Percentiles rank a stretch among this genome's conserved stretches.
phyloP scores from a whole-genome alignment of 2,888 invertebrate genomes.

The Maniola hyperantus region DNA sequence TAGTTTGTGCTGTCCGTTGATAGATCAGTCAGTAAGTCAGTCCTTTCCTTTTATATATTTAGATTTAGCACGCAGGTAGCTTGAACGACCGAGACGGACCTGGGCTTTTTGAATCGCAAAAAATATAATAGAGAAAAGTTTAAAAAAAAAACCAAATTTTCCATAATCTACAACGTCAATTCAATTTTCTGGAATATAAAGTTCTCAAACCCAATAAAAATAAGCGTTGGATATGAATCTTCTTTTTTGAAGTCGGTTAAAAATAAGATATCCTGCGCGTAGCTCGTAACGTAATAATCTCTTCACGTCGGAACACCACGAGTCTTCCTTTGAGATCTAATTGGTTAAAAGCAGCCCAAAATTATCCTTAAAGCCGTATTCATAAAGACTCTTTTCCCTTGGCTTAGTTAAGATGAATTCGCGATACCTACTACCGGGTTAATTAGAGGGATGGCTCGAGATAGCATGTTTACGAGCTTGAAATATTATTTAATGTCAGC shows the following conservation, averaged over 20 bases:
- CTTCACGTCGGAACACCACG: conserved; percentile 5
- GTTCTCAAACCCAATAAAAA: too few relatives aligned
- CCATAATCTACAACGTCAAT: too few relatives aligned
- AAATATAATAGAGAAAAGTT: too few relatives aligned
- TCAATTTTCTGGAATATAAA: too few relatives aligned
- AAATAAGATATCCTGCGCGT: neutral
- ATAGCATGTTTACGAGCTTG: conserved; percentile 25
- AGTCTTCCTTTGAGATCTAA: conserved; percentile 5
- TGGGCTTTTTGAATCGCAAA: too few relatives aligned
- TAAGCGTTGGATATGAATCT: neutral
- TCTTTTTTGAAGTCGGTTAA: neutral
- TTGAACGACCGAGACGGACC: too few relatives aligned
- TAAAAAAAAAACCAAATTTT: too few relatives aligned
- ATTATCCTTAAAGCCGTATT: neutral
- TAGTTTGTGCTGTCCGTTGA: too few relatives aligned
- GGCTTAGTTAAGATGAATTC: conserved; percentile 2
- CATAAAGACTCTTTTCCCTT: conserved; percentile 8
- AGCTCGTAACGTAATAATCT: conserved; percentile 1
- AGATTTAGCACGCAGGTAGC: too few relatives aligned
- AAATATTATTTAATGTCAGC: conserved; percentile 8
- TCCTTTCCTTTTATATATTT: too few relatives aligned
- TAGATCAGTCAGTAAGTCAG: too few relatives aligned
- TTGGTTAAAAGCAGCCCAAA: neutral
- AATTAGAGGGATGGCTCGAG: conserved; percentile 30
- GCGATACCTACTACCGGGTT: conserved; percentile 24